These are phyloP conservation scores for Neosilurus hyrtlii DNA, from an alignment of 2,797 vertebrate species.

Conservation along the genomic window DNA sequence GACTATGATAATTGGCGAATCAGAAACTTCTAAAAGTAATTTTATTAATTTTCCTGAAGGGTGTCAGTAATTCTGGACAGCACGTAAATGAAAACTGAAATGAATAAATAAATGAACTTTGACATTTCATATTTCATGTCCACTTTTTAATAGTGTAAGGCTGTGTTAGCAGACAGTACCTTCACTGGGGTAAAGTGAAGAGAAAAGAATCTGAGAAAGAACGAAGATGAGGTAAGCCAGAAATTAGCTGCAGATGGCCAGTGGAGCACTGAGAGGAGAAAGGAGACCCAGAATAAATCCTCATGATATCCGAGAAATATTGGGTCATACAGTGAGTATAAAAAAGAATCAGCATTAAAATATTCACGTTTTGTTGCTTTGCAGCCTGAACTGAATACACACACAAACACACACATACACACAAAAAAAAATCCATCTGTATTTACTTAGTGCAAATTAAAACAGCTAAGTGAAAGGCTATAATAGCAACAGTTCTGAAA, in stretches of 20 bases:
- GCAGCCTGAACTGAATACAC: too few relatives aligned
- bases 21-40: not conserved
- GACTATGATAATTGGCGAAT: not conserved
- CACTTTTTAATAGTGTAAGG: not conserved
- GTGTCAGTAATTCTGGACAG: not conserved
- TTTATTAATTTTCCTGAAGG: not conserved
- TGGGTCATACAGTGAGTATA: not conserved
- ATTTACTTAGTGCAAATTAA: too few relatives aligned
- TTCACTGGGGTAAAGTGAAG: not conserved
- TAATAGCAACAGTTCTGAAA: too few relatives aligned
- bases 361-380: too few relatives aligned
- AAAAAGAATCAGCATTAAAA: too few relatives aligned
- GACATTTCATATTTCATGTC: not conserved
- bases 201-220: not conserved
- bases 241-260: conserved; percentile 29
- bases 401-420: too few relatives aligned
- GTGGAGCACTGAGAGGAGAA: not conserved
- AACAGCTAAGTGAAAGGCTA: too few relatives aligned
- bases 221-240: conserved; percentile 10
- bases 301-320: not conserved
- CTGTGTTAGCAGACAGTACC: not conserved
- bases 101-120: not conserved
- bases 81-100: not conserved
- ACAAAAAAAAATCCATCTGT: too few relatives aligned
- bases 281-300: not conserved